Conservation (phyloP, 1,140 invertebrate species). For the Lepidurus packardi region DNA sequence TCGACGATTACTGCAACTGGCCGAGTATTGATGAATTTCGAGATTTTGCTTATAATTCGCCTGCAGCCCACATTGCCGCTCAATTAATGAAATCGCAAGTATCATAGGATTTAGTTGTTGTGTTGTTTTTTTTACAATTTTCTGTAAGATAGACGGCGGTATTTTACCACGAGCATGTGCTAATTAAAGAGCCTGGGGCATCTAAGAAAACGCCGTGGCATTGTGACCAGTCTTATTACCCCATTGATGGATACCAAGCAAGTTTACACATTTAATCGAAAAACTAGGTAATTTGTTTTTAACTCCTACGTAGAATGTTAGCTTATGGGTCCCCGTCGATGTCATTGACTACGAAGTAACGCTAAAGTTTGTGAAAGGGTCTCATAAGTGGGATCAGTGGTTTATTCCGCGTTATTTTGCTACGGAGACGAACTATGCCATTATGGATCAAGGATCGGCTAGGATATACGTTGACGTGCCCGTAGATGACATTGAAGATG, state of each 20-base stretch:
- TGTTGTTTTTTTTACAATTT: not conserved
- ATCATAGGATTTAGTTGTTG: not conserved
- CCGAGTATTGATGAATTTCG: slow-evolving; percentile 39
- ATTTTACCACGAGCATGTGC: slow-evolving; percentile 43
- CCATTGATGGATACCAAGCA: slow-evolving; percentile 39
- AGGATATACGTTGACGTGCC: slow-evolving; percentile 37
- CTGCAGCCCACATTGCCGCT: slow-evolving; percentile 38
- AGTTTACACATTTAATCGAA: not conserved
- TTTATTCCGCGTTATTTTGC: slow-evolving; percentile 41
- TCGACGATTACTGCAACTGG: slow-evolving; percentile 45
- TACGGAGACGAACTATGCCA: slow-evolving; percentile 37
- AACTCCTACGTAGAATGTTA: not conserved
- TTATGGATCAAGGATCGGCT: not conserved
- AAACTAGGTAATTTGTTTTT: not conserved
- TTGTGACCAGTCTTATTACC: slow-evolving; percentile 43
- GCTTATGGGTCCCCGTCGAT: not conserved
- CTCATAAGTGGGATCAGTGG: slow-evolving; percentile 40
- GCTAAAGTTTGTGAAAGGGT: slow-evolving; percentile 39
- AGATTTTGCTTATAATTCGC: slow-evolving; percentile 40
- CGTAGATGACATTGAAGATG: slow-evolving; percentile 35
- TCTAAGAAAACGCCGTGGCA: slow-evolving; percentile 41
- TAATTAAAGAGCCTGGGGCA: slow-evolving; percentile 42
- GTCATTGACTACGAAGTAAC: not conserved
- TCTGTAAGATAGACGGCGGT: slow-evolving; percentile 37
- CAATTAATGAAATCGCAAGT: slow-evolving; percentile 2